Evolutionary conservation across 2,888 invertebrate species (phyloP).

Genomic region (Eilema griseolum): DNA sequence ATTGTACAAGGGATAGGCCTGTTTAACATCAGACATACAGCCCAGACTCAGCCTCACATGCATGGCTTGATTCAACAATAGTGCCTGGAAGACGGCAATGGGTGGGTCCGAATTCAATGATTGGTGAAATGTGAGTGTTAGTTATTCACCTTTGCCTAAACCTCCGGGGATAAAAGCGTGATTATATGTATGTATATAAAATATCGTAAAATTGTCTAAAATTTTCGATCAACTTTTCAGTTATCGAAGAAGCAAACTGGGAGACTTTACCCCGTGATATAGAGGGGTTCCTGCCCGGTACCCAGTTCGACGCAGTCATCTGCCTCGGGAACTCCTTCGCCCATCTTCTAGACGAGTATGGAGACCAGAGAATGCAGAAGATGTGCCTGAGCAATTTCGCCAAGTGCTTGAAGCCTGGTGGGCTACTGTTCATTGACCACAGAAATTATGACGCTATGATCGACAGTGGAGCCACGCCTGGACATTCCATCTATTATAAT

Average conservation of each 20-base stretch:
- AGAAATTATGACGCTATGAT: constrained; percentile 95
- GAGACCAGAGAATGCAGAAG: constrained; percentile 93
- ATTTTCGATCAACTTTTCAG: constrained; percentile 76
- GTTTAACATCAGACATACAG: too few relatives aligned
- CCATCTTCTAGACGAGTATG: constrained; percentile 93
- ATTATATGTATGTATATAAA: too few relatives aligned
- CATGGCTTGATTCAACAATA: too few relatives aligned
- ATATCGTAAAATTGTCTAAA: too few relatives aligned
- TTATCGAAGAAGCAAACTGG: constrained; percentile 97
- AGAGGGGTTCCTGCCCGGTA: constrained; percentile 85
- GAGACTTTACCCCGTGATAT: constrained; percentile 92
- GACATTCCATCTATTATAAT: constrained; percentile 95
- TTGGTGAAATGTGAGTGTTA: too few relatives aligned
- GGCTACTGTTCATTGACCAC: constrained; percentile 94
- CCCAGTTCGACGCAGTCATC: constrained; percentile 95
- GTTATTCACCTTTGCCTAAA: too few relatives aligned
- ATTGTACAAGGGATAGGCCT: too few relatives aligned
- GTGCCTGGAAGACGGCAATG: too few relatives aligned
- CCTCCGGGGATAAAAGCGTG: too few relatives aligned
- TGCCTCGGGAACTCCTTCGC: constrained; percentile 97
- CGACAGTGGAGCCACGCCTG: constrained; percentile 92
- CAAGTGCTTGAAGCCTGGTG: constrained; percentile 94
- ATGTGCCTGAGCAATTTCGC: constrained; percentile 93
- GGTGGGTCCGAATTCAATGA: too few relatives aligned
- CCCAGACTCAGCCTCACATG: too few relatives aligned